Evolutionary conservation across 2,113 vertebrate genomes (phyloP), one percentile per base, ranked within the genome.

Genomic region (Gracilinanus agilis): DNA sequence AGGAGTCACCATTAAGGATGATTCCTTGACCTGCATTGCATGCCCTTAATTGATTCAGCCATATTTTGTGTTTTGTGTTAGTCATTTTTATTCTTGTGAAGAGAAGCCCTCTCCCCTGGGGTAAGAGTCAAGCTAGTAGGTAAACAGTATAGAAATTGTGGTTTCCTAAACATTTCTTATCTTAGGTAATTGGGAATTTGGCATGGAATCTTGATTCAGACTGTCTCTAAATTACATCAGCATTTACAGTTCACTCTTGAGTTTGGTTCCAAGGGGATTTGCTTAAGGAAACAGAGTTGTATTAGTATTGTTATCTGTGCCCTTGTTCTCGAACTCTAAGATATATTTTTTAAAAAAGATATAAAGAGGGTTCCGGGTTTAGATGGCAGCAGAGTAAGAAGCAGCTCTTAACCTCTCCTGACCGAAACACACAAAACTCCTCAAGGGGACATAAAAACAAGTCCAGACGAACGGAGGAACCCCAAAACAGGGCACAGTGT

Each of bases 41-140:
- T 83, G 89, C 90, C 90, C 56, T 44, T 94, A 24, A 83, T 88
- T 91, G 61, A 92, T 90, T 54, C 34, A 55, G 53, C 94, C 88
- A 90, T 93, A 21, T 55, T 92, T 92, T 23, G 95, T 0, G 3
- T 5, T 40, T 49, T 49, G 49, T 34, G 34, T 54, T 53, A 92
- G 29, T 89, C 19, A 34, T 95, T 93, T 92, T 93, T 27, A 90
- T 56, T 95, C 10, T 53, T 53, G 0, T 40, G 93, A 49, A 94
- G 67, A 40, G 5, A 83, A 40, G 0, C 19, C n/a, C 7, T 75
- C 34, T 75, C 58, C 29, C 29, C 34, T 16, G 19, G 55, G 44
- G 54, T 24, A 12, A 9, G 91, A 40, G 53, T 54, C 8, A 1
- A 21, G 53, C 58, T 56, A 23, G 2, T 11, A 0, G 0, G 24